phyloP scores from a whole-genome alignment of 2,797 vertebrate species.

The Scolopax rusticola region DNA sequence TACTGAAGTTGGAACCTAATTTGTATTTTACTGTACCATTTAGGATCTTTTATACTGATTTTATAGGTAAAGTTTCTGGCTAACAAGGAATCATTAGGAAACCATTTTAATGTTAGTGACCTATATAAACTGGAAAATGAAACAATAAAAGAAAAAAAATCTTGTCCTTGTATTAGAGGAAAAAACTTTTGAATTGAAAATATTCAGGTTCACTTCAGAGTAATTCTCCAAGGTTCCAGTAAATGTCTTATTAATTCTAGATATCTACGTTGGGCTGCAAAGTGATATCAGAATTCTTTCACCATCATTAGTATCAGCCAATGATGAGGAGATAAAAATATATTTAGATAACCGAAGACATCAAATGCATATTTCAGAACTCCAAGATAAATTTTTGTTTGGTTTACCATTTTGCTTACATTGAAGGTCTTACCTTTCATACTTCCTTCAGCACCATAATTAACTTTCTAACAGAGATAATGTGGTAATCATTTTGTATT shows the following conservation, averaged over 20 bases:
- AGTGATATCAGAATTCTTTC: neutral
- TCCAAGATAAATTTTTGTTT: neutral
- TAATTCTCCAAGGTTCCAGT: neutral
- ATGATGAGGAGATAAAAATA: neutral
- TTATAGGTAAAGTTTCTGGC: neutral
- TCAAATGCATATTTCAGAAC: neutral
- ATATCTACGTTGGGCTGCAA: neutral
- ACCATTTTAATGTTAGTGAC: neutral
- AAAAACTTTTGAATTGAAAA: neutral
- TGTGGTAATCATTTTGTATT: fast-evolving
- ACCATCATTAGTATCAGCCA: neutral
- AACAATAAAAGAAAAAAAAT: neutral
- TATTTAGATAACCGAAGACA: neutral
- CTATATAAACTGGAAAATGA: neutral
- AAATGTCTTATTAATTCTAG: neutral
- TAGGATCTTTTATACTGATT: neutral
- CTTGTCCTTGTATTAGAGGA: neutral
- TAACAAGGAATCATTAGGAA: neutral
- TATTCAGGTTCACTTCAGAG: neutral
- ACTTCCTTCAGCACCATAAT: neutral
- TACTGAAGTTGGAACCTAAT: neutral
- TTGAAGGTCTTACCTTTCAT: neutral
- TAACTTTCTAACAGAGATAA: neutral
- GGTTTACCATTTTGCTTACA: neutral
- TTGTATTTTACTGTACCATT: neutral